Base-by-base conservation (phyloP, 2,113 vertebrate genomes). In the Heterotis niloticus region DNA sequence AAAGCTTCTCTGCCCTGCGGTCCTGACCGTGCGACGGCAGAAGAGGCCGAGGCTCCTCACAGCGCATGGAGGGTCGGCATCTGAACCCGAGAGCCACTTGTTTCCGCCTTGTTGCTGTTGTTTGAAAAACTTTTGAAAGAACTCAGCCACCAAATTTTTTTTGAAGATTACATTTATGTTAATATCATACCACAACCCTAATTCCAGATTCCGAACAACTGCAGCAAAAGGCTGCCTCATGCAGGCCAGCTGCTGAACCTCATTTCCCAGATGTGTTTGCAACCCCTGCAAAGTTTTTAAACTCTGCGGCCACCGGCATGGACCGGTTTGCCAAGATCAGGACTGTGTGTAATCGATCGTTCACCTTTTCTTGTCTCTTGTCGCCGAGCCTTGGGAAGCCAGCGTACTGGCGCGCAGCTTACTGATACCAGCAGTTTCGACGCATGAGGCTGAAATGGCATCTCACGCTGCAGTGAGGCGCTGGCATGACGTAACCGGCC, bases 401-500 rank as follows among this genome's bases (percentile, higher is more conserved):
- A 75, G 64, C 24, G 79, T 51, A 79, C 82, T 79, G 84, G 62
- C 62, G 72, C 85, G 83, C 86, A 88, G 87, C 84, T 85, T 82
- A 83, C 75, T 62, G 56, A 73, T 11, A 20, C 75, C 59, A 74
- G 68, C 66, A 52, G 18, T 69, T 81, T 79, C 82, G 67, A 78
- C 65, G 11, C 24, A 65, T 76, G 23, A 81, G 83, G 86, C 86
- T 86, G 81, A 86, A 85, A 86, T 85, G 87, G 85, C 85, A 81
- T 81, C 23, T 13, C 78, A 83, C 79, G 62, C 17, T 74, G 67
- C 82, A 81, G 69, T 54, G 11, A 84, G 70, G 80, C 82, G 83
- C 85, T 84, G 82, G 24, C 66, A 73, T 91, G 88, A 89, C 83
- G 87, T 86, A 87, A 89, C 84, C 1, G 70, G 76, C 72, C 5